Base-by-base conservation (phyloP, 2,113 vertebrate genomes). In the Gymnobelideus leadbeateri region DNA sequence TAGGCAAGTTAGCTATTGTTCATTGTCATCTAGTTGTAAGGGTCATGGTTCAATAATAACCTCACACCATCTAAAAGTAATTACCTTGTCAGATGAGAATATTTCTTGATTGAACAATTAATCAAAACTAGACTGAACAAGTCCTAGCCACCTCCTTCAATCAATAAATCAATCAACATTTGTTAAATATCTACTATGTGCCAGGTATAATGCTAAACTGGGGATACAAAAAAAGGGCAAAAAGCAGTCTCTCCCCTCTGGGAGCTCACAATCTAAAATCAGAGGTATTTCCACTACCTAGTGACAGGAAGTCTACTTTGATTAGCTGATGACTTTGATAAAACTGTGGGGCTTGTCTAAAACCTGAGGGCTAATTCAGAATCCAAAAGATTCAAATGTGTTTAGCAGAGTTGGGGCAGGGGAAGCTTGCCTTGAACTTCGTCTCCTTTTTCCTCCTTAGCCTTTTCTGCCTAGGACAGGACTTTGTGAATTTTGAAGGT, bases 1-100 rank as follows among this genome's bases (percentile, higher is more conserved):
- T 92, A 89, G 52, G 96, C 97, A 97, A 97, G 95, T 90, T 91
- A 92, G 92, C 77, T 43, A 92, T 98, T 96, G 91, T 89, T 93
- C 96, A 97, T 97, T 98, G 95, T 94, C 61, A 6, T 1, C 46
- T 51, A 90, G 3, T 11, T 54, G 50, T 26, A 31, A 50, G 26
- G 0, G n/a, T 43, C 37, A 84, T 21, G 5, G 3, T 1, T 53
- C 43, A 47, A 28, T 0, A 1, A 23, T 46, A 46, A 57, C n/a
- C 25, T 26, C 37, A 77, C 21, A 19, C 19, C 68, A 84, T 0
- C 19, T 43, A 21, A 43, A 84, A 84, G 19, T 43, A 43, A 77
- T 77, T 84, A 84, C 19, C 31, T 68, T 77, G n/a, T n/a, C 68
- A 43, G 10, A 84, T 84, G n/a, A 43, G 16, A 43, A 8, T 43